A percentile compares a stretch with the other conserved stretches of the same genome.
phyloP scores from a whole-genome alignment of 2,888 invertebrate species.

The Platycheirus rosarum region DNA sequence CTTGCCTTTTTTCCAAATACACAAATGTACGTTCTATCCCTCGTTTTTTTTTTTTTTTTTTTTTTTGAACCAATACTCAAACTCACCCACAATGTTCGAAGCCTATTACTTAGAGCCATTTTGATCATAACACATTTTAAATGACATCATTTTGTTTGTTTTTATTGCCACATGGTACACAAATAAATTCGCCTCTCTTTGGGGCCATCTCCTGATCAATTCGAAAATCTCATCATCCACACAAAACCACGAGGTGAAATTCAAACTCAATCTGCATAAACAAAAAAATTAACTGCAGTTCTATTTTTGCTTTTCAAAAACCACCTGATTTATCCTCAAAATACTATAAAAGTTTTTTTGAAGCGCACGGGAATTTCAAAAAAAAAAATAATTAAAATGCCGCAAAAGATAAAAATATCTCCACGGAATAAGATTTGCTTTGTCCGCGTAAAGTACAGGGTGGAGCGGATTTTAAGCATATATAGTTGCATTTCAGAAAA shows the following conservation, averaged over 20 bases:
- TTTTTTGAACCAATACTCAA: slow-evolving; percentile 2
- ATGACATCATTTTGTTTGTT: slow-evolving; percentile 59
- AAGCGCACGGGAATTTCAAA: slow-evolving; percentile 69
- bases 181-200: slow-evolving; percentile 33
- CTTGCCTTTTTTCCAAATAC: slow-evolving; percentile 10
- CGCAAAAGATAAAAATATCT: slow-evolving; percentile 43
- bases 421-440: slow-evolving; percentile 16
- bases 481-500: too few relatives aligned
- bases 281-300: slow-evolving; percentile 54
- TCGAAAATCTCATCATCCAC: slow-evolving; percentile 15
- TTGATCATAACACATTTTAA: slow-evolving; percentile 19
- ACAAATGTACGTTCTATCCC: neutral
- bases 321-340: slow-evolving; percentile 65
- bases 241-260: slow-evolving; percentile 44
- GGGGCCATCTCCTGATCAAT: slow-evolving; percentile 9
- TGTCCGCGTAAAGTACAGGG: slow-evolving; percentile 15
- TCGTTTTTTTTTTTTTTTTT: neutral
- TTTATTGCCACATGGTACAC: slow-evolving; percentile 38
- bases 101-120: slow-evolving; percentile 2
- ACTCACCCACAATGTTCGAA: neutral
- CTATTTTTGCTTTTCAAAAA: slow-evolving; percentile 59
- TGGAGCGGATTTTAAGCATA: neutral
- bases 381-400: slow-evolving; percentile 44
- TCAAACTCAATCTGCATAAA: slow-evolving; percentile 57
- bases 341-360: slow-evolving; percentile 56